These are phyloP conservation scores for Caprella mutica DNA, from an alignment of 2,888 invertebrate genomes.

Conservation along the genomic window DNA sequence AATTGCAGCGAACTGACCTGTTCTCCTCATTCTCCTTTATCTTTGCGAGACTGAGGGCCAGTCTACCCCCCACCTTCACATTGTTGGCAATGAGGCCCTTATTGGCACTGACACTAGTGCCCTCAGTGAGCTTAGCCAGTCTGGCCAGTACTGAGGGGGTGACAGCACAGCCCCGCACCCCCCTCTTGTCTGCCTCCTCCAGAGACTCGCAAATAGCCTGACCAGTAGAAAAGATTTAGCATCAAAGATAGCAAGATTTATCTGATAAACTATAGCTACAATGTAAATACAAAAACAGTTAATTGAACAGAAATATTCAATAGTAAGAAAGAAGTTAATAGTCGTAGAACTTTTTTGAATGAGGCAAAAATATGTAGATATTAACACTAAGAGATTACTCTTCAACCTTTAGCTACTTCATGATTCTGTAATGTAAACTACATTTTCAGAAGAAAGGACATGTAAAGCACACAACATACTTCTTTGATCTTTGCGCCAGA, in stretches of 20 bases:
- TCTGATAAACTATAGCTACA: slow-evolving; percentile 34
- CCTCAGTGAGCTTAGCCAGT: slow-evolving; percentile 66
- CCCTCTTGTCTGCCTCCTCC: slow-evolving; percentile 48
- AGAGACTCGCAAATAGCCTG: slow-evolving; percentile 59
- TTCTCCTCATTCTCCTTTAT: not conserved
- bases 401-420: no score
- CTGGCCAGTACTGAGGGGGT: slow-evolving; percentile 80
- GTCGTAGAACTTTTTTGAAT: no score
- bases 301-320: slow-evolving; percentile 18
- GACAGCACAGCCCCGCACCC: slow-evolving; percentile 69
- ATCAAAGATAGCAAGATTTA: no score
- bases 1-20: no score
- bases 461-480: no score
- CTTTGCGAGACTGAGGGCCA: not conserved
- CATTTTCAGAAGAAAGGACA: no score
- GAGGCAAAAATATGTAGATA: no score
- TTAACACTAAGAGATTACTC: no score
- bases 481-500: slow-evolving; percentile 37
- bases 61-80: not conserved
- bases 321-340: slow-evolving; percentile 12
- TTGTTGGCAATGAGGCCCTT: not conserved
- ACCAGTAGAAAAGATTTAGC: slow-evolving; percentile 43
- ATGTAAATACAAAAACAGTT: slow-evolving; percentile 29
- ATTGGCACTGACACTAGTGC: slow-evolving; percentile 65
- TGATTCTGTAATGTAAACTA: no score